Conservation (phyloP, 2,888 invertebrate genomes). For the Caenorhabditis auriculariae region DNA sequence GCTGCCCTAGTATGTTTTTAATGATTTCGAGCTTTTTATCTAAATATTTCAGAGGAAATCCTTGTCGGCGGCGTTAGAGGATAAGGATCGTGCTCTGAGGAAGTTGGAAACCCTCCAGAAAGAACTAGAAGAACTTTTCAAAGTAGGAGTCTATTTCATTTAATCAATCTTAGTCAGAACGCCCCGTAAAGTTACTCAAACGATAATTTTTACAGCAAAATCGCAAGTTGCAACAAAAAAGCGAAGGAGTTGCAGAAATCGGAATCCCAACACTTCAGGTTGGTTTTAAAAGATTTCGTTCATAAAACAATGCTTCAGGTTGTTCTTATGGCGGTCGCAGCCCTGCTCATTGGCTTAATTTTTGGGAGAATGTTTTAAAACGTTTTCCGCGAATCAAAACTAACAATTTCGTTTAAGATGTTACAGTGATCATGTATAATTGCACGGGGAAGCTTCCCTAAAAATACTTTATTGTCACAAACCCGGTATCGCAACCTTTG, state of each 20-base stretch:
- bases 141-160: no score
- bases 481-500: no score
- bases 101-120: conserved; percentile 21
- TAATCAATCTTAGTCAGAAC: no score
- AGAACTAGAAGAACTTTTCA: conserved; percentile 37
- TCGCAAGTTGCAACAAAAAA: conserved; percentile 35
- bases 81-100: conserved; percentile 11
- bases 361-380: conserved; percentile 54
- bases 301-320: conserved; percentile 27
- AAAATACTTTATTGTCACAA: no score
- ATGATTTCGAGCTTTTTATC: not conserved
- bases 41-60: conserved; percentile 18
- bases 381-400: not conserved
- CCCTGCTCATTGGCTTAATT: conserved; percentile 58
- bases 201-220: conserved; percentile 26
- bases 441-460: no score
- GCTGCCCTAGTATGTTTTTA: not conserved
- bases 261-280: conserved; percentile 37
- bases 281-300: not conserved
- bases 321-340: conserved; percentile 51
- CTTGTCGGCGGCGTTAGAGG: conserved; percentile 14
- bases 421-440: no score
- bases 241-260: conserved; percentile 15
- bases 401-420: not conserved
- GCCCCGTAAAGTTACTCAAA: no score